Conservation (phyloP, 2,797 vertebrate species). For the Ispidina picta region DNA sequence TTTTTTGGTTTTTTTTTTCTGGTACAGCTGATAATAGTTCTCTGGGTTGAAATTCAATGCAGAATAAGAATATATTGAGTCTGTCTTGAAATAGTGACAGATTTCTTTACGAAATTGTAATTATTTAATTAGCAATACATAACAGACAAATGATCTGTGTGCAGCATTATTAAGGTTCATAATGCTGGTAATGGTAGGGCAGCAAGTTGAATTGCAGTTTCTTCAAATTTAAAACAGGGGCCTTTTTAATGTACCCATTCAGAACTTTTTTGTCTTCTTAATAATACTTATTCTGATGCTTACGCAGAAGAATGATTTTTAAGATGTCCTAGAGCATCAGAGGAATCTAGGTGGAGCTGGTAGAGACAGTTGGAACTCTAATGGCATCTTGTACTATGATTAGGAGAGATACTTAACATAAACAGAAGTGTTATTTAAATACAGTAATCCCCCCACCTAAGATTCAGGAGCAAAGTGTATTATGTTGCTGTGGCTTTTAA, state of each 20-base stretch:
- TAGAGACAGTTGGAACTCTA: neutral
- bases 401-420: neutral
- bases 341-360: neutral
- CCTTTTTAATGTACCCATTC: neutral
- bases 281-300: neutral
- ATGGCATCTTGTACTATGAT: neutral
- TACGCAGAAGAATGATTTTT: neutral
- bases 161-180: neutral
- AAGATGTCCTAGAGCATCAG: neutral
- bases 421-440: neutral
- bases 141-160: neutral
- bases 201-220: neutral
- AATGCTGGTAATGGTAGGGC: neutral
- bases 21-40: neutral
- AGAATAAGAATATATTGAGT: neutral
- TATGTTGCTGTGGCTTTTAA: neutral
- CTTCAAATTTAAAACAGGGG: neutral
- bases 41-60: neutral
- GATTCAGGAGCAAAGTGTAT: neutral
- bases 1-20: neutral
- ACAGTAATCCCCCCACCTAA: neutral
- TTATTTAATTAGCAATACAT: neutral
- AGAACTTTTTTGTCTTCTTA: neutral
- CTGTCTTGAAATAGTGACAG: neutral
- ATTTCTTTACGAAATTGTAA: neutral